Evolutionary conservation across 2,888 invertebrate genomes (phyloP), one percentile per base, ranked within the genome.

Genomic region (Arrhopalites spinosus): DNA sequence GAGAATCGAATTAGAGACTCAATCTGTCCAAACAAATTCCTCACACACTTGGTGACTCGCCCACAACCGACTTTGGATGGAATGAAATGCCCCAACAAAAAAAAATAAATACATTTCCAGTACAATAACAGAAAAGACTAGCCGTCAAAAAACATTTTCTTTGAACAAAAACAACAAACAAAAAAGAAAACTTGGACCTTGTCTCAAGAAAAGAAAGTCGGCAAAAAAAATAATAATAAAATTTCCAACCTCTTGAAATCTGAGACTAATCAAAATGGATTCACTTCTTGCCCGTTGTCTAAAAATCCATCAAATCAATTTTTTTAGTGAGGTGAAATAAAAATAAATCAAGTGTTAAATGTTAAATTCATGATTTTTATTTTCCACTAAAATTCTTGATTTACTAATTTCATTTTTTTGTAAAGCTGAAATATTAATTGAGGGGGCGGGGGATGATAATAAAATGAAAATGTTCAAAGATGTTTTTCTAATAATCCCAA

Each of bases 401-500:
- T n/a, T n/a, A n/a, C n/a, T n/a, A n/a, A n/a, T n/a, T n/a, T n/a
- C n/a, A n/a, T n/a, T n/a, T n/a, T n/a, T n/a, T n/a, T n/a, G n/a
- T n/a, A n/a, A n/a, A n/a, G n/a, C n/a, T n/a, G n/a, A n/a, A n/a
- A n/a, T n/a, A n/a, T n/a, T n/a, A n/a, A n/a, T n/a, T n/a, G n/a
- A n/a, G n/a, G n/a, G n/a, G n/a, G n/a, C n/a, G 27, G 50, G 47
- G 66, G 25, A 64, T 64, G 15, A 30, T n/a, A 20, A 25, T 69
- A 17, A 20, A 20, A 71, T 25, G 43, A 30, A 15, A 23, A 17
- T 7, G 43, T 68, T 77, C 36, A 77, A 15, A 74, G 66, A 59
- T 77, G 79, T 69, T 82, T 82, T 45, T 82, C 82, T 2, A 82
- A 47, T 5, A 85, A 82, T 68, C 88, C 95, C 72, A 96, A 87